phyloP scores from a whole-genome alignment of 2,113 vertebrate genomes.

The Arothron firmamentum region DNA sequence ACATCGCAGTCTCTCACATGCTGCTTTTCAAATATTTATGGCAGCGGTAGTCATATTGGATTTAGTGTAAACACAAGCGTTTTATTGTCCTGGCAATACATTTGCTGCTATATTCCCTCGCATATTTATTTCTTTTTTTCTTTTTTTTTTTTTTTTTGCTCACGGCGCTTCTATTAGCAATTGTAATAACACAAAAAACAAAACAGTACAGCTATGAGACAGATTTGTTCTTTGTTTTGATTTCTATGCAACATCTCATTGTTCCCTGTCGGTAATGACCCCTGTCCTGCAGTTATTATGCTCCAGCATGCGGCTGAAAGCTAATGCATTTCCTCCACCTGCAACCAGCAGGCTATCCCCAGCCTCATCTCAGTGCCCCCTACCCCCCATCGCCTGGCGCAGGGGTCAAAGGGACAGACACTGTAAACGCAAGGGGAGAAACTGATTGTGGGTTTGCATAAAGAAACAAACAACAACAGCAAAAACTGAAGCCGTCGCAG shows the following conservation, averaged over 20 bases:
- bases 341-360: constrained; percentile 39
- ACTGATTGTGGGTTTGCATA: neutral
- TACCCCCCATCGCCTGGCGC: constrained; percentile 12
- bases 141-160: constrained; percentile 4
- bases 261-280: constrained; percentile 50
- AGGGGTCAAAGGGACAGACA: constrained; percentile 51
- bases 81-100: constrained; percentile 9
- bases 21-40: constrained; percentile 22
- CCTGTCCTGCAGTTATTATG: constrained; percentile 55
- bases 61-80: constrained; percentile 28
- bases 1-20: constrained; percentile 28
- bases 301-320: constrained; percentile 47
- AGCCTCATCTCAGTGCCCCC: constrained; percentile 3
- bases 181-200: constrained; percentile 19
- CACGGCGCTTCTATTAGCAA: constrained; percentile 17
- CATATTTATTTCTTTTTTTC: neutral
- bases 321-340: constrained; percentile 64
- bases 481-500: neutral
- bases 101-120: neutral
- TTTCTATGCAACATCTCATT: constrained; percentile 12
- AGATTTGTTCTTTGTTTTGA: constrained; percentile 9
- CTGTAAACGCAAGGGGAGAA: too few species aligned
- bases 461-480: constrained; percentile 26
- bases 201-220: constrained; percentile 16
- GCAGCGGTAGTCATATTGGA: constrained; percentile 27